Percentiles rank a stretch among this genome's conserved stretches.
Evolutionary conservation across 2,888 invertebrate genomes (phyloP).

Genomic region (Tenthredo scrophulariae): DNA sequence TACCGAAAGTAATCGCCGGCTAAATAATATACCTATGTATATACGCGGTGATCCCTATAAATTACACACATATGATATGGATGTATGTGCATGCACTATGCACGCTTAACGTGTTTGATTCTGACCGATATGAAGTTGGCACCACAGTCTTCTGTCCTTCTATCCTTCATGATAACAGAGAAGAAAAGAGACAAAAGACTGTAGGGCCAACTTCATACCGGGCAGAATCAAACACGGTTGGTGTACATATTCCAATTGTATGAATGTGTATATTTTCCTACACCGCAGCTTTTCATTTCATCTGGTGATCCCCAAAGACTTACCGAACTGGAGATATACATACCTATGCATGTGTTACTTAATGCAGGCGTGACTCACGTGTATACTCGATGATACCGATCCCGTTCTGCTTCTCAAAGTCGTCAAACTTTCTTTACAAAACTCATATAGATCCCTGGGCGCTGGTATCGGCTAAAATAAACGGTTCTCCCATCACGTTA

Average conservation of each 20-base stretch:
- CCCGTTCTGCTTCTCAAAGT: neutral
- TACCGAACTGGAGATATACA: neutral
- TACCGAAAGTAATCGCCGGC: constrained; percentile 2
- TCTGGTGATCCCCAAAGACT: neutral
- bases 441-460: neutral
- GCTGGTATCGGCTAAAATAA: neutral
- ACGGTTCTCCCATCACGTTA: constrained; percentile 14
- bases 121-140: no score
- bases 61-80: neutral
- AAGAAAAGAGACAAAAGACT: no score
- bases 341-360: neutral
- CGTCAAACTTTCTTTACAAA: neutral
- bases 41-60: neutral
- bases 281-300: neutral
- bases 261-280: neutral
- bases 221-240: no score
- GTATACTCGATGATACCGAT: neutral
- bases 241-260: neutral
- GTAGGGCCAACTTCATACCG: no score
- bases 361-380: constrained; percentile 36
- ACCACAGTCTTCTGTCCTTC: no score
- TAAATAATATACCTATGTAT: constrained; percentile 13
- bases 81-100: neutral
- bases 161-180: no score
- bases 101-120: no score